A percentile compares a stretch with the other conserved stretches of the same genome.
phyloP scores from a whole-genome alignment of 1,140 invertebrate genomes.

The Caenorhabditis tropicalis region DNA sequence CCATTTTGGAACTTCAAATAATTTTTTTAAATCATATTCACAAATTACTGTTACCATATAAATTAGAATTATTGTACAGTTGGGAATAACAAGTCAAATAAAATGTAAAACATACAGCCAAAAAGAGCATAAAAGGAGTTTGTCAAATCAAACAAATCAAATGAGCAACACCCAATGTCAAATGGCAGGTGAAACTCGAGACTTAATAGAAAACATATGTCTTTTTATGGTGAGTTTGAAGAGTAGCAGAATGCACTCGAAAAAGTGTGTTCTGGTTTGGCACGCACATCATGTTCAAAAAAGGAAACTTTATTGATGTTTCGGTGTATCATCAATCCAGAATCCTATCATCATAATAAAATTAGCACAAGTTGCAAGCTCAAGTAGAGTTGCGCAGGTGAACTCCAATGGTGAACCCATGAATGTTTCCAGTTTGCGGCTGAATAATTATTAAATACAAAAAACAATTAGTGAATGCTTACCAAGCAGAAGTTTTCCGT shows the following conservation, averaged over 20 bases:
- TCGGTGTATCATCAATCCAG: background rate
- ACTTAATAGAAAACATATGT: background rate
- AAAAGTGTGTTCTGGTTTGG: too few relatives aligned
- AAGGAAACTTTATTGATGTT: too few relatives aligned
- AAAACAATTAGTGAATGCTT: background rate
- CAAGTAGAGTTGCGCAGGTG: background rate
- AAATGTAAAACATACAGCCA: background rate
- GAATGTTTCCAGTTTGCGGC: background rate
- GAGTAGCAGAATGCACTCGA: background rate
- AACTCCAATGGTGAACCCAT: background rate
- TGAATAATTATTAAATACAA: background rate
- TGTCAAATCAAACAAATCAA: background rate
- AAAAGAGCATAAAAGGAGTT: background rate
- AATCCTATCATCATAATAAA: background rate
- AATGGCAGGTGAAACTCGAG: conserved; percentile 7
- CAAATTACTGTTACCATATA: background rate
- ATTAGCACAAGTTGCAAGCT: background rate
- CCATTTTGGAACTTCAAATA: background rate
- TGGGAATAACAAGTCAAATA: too few relatives aligned
- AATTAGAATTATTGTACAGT: too few relatives aligned
- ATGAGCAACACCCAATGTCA: background rate
- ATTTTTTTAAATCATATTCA: background rate
- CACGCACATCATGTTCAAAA: too few relatives aligned
- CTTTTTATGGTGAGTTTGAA: background rate
- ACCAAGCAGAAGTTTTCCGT: background rate